Evolutionary conservation across 2,888 invertebrate species (phyloP).

Genomic region (Lithophane ornitopus): DNA sequence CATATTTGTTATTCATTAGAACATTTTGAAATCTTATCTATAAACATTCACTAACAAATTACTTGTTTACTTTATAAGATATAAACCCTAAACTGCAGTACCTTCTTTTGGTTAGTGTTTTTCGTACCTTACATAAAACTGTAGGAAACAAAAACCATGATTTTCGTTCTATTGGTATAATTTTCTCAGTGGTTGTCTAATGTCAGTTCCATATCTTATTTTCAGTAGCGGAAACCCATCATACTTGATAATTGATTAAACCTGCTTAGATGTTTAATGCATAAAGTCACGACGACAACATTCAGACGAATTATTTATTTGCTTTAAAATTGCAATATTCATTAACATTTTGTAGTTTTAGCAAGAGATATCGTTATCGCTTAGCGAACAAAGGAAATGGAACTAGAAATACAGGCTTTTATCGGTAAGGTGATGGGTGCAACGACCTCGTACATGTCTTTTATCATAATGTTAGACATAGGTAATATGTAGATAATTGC

Average conservation of each 20-base stretch:
- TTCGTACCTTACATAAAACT: conserved; percentile 13
- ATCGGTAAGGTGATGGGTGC: conserved; percentile 75
- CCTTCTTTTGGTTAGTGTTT: conserved; percentile 8
- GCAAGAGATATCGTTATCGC: conserved; percentile 66
- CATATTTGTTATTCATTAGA: conserved; percentile 70
- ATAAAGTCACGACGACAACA: conserved; percentile 3
- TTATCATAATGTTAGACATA: conserved; percentile 48
- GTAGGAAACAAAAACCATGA: not conserved
- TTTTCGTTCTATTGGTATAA: not conserved
- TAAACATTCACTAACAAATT: conserved; percentile 65
- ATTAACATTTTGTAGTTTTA: conserved; percentile 48
- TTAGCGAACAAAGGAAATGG: conserved; percentile 76
- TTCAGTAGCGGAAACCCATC: conserved; percentile 27
- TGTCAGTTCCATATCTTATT: conserved; percentile 2
- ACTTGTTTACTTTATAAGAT: conserved; percentile 56
- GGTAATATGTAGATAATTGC: conserved; percentile 39
- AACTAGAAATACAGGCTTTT: conserved; percentile 74
- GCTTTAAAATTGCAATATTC: conserved; percentile 43
- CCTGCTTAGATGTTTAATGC: conserved; percentile 20
- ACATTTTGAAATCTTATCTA: conserved; percentile 68
- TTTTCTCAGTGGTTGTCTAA: conserved; percentile 8
- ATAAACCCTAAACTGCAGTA: conserved; percentile 30
- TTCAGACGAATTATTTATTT: conserved; percentile 22
- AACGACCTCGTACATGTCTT: conserved; percentile 70
- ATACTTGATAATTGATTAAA: conserved; percentile 31